Percentiles rank a stretch among this genome's conserved stretches.
Conservation (phyloP, 2,113 vertebrate species). For the Callorhinus ursinus region DNA sequence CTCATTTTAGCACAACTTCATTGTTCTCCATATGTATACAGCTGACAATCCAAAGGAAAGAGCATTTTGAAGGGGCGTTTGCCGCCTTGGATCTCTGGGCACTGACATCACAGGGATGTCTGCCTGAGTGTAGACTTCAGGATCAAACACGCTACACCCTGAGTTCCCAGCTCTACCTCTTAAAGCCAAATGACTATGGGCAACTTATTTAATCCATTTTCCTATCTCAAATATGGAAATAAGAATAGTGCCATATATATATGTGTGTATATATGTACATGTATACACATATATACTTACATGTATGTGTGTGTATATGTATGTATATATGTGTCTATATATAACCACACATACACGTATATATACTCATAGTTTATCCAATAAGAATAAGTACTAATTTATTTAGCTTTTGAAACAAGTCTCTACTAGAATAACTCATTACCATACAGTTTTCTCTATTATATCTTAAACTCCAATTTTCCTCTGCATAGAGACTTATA, state of each 20-base stretch:
- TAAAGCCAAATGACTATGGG: background rate
- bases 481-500: background rate
- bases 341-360: background rate
- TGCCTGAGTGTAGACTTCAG: background rate
- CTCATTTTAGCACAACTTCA: background rate
- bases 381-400: conserved; percentile 28
- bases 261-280: background rate
- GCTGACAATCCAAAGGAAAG: background rate
- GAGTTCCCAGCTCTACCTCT: background rate
- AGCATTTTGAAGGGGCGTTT: background rate
- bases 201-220: background rate
- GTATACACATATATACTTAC: background rate
- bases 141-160: background rate
- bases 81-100: background rate
- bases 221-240: background rate
- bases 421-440: background rate
- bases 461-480: background rate
- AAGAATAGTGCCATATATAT: background rate
- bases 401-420: background rate
- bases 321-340: no score
- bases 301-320: background rate
- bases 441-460: background rate
- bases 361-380: background rate
- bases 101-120: no score
- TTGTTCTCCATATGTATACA: background rate